Conservation (phyloP, 1,140 invertebrate species). For the Watersipora subatra region DNA sequence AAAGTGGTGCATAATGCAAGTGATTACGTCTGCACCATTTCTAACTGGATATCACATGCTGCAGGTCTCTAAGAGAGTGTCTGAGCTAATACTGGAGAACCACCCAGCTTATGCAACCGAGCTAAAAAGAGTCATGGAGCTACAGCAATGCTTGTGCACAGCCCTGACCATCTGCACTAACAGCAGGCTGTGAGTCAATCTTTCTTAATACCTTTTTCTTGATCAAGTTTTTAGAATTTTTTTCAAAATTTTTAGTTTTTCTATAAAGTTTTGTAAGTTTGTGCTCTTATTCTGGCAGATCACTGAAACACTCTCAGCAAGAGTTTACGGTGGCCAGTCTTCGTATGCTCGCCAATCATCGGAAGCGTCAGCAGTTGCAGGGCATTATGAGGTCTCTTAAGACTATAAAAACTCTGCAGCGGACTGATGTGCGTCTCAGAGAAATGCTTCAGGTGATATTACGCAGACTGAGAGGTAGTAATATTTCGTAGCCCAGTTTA, state of each 20-base stretch:
- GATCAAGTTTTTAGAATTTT: conserved; percentile 1
- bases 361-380: conserved; percentile 64
- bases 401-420: conserved; percentile 67
- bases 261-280: background rate
- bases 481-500: too few relatives aligned
- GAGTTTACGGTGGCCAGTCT: conserved; percentile 65
- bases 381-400: conserved; percentile 62
- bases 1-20: too few relatives aligned
- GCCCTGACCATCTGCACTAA: conserved; percentile 30
- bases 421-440: conserved; percentile 67
- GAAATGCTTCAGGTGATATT: conserved; percentile 51
- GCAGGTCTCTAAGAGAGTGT: conserved; percentile 63
- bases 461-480: background rate
- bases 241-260: background rate
- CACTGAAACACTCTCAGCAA: background rate
- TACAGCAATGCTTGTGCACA: conserved; percentile 55
- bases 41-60: conserved; percentile 7
- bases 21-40: too few relatives aligned
- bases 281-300: background rate
- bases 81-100: conserved; percentile 78
- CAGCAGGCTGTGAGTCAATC: conserved; percentile 27
- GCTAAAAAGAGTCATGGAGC: conserved; percentile 62
- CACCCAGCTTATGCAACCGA: conserved; percentile 68
- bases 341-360: conserved; percentile 70
- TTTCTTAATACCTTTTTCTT: background rate